Conservation (phyloP, 2,113 vertebrate genomes). For the Daboia siamensis region DNA sequence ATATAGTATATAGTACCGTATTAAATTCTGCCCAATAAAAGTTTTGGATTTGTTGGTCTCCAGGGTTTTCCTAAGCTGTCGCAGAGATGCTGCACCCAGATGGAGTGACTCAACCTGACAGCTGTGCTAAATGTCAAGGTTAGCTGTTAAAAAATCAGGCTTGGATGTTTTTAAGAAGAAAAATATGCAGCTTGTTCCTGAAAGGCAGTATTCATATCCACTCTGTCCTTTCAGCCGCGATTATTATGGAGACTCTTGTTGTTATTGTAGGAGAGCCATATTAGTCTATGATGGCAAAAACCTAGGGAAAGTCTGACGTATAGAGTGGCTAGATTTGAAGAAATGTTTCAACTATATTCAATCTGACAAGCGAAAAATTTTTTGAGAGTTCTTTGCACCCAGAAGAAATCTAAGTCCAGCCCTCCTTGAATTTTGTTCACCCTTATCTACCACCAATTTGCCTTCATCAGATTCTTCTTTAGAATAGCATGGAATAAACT, state of each 20-base stretch:
- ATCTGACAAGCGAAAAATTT: neutral
- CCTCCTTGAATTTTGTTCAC: neutral
- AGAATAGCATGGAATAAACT: neutral
- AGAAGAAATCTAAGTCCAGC: neutral
- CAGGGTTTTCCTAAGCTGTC: neutral
- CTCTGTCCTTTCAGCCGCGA: neutral
- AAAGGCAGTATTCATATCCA: neutral
- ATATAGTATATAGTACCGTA: neutral
- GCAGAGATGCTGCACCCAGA: neutral
- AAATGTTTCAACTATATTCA: neutral
- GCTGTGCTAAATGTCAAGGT: conserved; percentile 24
- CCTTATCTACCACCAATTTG: neutral
- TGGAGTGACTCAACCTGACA: conserved; percentile 17
- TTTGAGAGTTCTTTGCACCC: neutral
- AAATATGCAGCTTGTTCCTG: neutral
- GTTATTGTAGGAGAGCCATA: neutral
- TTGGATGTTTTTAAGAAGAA: neutral
- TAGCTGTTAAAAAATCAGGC: neutral
- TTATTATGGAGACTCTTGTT: neutral
- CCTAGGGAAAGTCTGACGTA: neutral
- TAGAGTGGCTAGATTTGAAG: neutral
- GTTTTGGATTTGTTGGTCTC: neutral
- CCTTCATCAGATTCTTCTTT: neutral
- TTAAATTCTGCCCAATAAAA: neutral
- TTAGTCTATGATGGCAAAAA: neutral